Evolutionary conservation across 2,888 invertebrate genomes (phyloP).

Genomic region (Orthosia cruda): DNA sequence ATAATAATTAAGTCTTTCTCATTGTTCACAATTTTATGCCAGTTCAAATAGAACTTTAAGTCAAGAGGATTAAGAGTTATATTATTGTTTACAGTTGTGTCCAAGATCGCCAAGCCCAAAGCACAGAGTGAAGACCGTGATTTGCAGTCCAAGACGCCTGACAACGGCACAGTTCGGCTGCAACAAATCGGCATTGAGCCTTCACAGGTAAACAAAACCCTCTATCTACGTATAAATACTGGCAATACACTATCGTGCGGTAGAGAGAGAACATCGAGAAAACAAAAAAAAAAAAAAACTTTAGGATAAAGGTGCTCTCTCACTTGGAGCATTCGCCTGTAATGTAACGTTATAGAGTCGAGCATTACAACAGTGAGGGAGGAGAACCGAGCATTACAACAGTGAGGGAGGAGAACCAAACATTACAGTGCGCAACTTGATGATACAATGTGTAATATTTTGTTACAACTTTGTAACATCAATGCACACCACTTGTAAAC

Average conservation of each 20-base stretch:
- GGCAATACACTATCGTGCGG: no score
- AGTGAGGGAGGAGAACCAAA: no score
- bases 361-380: no score
- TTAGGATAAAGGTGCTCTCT: no score
- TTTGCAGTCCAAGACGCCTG: constrained; percentile 79
- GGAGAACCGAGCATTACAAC: no score
- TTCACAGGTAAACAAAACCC: constrained; percentile 78
- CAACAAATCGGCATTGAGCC: constrained; percentile 91
- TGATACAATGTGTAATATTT: no score
- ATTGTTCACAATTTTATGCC: not conserved
- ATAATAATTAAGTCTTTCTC: not conserved
- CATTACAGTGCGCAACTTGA: no score
- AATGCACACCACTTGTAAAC: no score
- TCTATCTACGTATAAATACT: not conserved
- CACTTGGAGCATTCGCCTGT: no score
- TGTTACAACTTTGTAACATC: no score
- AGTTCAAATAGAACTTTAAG: constrained; percentile 4
- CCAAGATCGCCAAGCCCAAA: constrained; percentile 90
- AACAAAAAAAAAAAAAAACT: no score
- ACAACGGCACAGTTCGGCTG: constrained; percentile 86
- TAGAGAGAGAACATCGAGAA: not conserved
- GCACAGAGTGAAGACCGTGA: constrained; percentile 90
- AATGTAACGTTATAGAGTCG: no score
- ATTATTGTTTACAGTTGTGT: constrained; percentile 77
- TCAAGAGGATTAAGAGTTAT: accelerated